phyloP scores from a whole-genome alignment of 1,140 invertebrate species.

The Tetragonula clypearis region DNA sequence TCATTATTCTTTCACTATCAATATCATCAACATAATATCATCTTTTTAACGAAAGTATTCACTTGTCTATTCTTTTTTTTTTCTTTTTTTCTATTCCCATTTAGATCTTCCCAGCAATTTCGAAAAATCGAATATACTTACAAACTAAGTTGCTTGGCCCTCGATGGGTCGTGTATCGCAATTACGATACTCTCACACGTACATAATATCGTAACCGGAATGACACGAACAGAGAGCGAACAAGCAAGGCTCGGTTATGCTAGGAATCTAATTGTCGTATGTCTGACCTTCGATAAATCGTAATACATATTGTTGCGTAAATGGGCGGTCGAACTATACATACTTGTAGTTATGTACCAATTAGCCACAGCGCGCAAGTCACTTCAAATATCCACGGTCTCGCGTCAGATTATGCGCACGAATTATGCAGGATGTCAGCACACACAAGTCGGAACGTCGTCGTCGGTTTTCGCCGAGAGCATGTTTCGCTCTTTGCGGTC shows the following conservation, averaged over 20 bases:
- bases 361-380: conserved; percentile 54
- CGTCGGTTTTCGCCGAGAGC: conserved; percentile 19
- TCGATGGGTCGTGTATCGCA: conserved; percentile 21
- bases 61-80: too few species aligned
- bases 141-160: too few species aligned
- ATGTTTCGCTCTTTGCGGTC: conserved; percentile 18
- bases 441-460: conserved; percentile 13
- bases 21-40: too few species aligned
- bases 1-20: too few species aligned
- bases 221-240: conserved; percentile 41
- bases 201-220: conserved; percentile 51
- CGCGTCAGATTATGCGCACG: conserved; percentile 42
- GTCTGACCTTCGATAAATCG: conserved; percentile 60
- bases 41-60: too few species aligned
- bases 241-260: conserved; percentile 51
- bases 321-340: conserved; percentile 60
- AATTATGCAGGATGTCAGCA: conserved; percentile 29
- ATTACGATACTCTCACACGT: conserved; percentile 24
- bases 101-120: too few species aligned
- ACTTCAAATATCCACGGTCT: conserved; percentile 48
- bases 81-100: too few species aligned
- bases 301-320: conserved; percentile 62
- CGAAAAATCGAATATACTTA: too few species aligned
- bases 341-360: conserved; percentile 58
- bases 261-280: conserved; percentile 66